These are phyloP conservation scores for Charina bottae DNA, from an alignment of 2,113 vertebrate genomes.

Conservation along the genomic window DNA sequence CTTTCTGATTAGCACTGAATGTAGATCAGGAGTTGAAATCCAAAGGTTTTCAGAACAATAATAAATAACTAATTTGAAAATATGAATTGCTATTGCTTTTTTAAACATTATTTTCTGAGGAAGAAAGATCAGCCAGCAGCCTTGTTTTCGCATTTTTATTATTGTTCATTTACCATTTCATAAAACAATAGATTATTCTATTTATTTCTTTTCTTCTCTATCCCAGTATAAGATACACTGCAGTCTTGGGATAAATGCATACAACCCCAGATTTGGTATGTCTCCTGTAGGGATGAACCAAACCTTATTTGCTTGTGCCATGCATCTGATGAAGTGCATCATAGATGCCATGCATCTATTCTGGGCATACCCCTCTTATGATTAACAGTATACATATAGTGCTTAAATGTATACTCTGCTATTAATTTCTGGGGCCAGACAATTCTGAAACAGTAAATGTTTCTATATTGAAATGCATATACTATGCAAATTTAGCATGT, in stretches of 20 bases:
- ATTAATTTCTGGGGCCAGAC: background rate
- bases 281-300: background rate
- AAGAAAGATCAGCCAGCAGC: background rate
- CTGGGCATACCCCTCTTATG: background rate
- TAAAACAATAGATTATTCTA: background rate
- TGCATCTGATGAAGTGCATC: background rate
- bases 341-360: no score
- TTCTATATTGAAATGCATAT: background rate
- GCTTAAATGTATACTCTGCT: background rate
- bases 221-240: background rate
- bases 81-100: background rate
- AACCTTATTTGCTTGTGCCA: background rate
- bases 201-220: background rate
- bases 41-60: background rate
- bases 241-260: background rate
- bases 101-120: background rate
- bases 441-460: background rate
- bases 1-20: background rate
- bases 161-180: background rate
- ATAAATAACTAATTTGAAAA: background rate
- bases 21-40: background rate
- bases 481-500: background rate
- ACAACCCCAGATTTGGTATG: no score
- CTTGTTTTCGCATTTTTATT: background rate
- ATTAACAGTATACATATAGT: background rate